Base-by-base conservation (phyloP, 1,140 invertebrate species). In the Bombus balteatus region DNA sequence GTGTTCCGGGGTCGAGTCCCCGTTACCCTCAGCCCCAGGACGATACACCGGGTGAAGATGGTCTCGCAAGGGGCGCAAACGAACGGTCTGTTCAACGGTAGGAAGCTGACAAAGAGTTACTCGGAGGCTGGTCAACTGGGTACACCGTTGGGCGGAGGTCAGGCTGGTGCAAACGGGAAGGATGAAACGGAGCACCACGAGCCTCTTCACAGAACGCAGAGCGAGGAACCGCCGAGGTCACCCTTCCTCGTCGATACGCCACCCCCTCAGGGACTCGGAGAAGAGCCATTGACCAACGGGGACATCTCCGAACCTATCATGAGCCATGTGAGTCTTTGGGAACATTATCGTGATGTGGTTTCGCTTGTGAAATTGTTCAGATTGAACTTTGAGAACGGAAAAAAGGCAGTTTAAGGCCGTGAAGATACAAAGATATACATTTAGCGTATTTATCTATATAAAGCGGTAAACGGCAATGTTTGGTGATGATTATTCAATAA, bases 61-160 rank as follows among this genome's bases (percentile, higher is more conserved):
- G 97, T 98, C 37, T 98, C 98, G 6, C 98, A 98, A 93, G 98
- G 97, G 37, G 98, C 98, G 13, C 98, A 98, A 94, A 98, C 98
- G 2, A 98, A 98, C 94, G 98, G 98, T 2, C 95, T 97, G 37
- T 95, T 97, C 41, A 96, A 96, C 81, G 96, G 96, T 32, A 95
- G 97, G 86, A 97, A 97, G 94, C 94, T 98, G 73, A 97, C 97
- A 28, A 98, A 98, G 94, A 98, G 98, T 88, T 97, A 97, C 89
- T 98, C 98, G 2, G 98, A 98, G 95, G 97, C 97, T 39, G 97
- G 96, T 93, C 95, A 95, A 94, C 95, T 96, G 83, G 94, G 95
- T 0, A 94, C 92, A 65, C 94, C 95, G 18, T 85, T 95, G 34
- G 93, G 94, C 73, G 47, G 91, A 80, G 85, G 88, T 9, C 92